Evolutionary conservation across 30 jellyfish, hydroid and myxozoan species (phyloP).

Genomic region (Aurelia sp.): DNA sequence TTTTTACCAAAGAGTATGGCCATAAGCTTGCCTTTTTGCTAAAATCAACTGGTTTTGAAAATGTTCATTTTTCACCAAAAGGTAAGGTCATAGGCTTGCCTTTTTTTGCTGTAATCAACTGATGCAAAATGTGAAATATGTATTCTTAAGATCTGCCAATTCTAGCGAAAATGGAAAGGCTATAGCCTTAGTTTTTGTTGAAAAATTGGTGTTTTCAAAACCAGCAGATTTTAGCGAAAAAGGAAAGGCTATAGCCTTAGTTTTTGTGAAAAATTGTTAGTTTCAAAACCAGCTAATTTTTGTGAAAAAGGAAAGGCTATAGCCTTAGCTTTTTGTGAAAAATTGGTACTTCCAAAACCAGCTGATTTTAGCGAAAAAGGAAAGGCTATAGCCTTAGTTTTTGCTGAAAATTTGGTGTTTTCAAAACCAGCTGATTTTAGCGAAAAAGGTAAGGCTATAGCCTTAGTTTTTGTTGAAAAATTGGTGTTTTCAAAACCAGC

Average conservation of each 20-base stretch:
- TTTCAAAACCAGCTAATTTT: background rate
- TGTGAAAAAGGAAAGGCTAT: background rate
- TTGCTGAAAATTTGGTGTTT: no score
- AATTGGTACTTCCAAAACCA: no score
- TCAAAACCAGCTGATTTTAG: no score
- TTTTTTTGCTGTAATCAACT: no score
- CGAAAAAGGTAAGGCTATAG: background rate
- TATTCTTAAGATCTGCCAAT: no score
- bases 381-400: background rate
- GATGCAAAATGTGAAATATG: no score
- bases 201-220: background rate
- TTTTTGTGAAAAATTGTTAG: background rate
- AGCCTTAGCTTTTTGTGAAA: background rate
- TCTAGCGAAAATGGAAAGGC: no score
- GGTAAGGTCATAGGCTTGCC: no score
- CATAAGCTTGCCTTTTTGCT: background rate
- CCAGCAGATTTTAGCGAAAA: background rate
- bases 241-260: background rate
- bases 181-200: no score
- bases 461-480: background rate
- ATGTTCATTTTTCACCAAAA: no score
- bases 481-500: background rate
- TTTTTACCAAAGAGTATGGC: background rate
- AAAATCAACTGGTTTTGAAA: no score
- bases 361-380: no score